Percentiles rank a stretch among this genome's conserved stretches.
These are phyloP conservation scores for Trichomalopsis sarcophagae DNA, from an alignment of 1,140 invertebrate genomes.

Conservation along the genomic window DNA sequence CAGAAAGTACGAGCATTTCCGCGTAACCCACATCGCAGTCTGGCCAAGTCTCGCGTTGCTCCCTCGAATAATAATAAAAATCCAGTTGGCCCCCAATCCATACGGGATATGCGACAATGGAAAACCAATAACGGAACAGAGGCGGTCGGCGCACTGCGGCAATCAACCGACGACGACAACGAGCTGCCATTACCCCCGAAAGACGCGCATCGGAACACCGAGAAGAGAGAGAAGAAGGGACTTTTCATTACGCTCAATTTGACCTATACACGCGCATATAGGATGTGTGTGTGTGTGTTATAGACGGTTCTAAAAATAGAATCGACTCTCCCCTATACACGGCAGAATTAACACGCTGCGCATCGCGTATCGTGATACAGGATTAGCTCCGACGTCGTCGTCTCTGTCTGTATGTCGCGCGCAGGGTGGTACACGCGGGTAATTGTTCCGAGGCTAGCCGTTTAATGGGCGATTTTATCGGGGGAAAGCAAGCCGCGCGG, in stretches of 20 bases:
- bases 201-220: neutral
- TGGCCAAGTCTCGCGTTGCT: neutral
- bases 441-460: neutral
- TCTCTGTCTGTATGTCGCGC: neutral
- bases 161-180: neutral
- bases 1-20: neutral
- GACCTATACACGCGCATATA: constrained; percentile 24
- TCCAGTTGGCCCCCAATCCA: neutral
- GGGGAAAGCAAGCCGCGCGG: neutral
- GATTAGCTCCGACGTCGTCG: neutral
- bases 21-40: neutral
- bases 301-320: constrained; percentile 62
- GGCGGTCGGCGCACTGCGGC: neutral
- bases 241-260: constrained; percentile 63
- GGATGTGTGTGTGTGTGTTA: constrained; percentile 24
- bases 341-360: neutral
- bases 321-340: neutral
- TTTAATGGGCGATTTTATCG: constrained; percentile 19
- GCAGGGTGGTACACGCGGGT: neutral
- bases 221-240: neutral
- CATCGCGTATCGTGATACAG: neutral
- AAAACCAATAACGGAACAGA: constrained; percentile 39
- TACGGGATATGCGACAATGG: constrained; percentile 7
- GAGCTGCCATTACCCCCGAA: neutral
- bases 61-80: neutral